Evolutionary conservation across 1,140 invertebrate species (phyloP), one percentile per base, ranked within the genome.

Genomic region (Conopomorpha cramerella): DNA sequence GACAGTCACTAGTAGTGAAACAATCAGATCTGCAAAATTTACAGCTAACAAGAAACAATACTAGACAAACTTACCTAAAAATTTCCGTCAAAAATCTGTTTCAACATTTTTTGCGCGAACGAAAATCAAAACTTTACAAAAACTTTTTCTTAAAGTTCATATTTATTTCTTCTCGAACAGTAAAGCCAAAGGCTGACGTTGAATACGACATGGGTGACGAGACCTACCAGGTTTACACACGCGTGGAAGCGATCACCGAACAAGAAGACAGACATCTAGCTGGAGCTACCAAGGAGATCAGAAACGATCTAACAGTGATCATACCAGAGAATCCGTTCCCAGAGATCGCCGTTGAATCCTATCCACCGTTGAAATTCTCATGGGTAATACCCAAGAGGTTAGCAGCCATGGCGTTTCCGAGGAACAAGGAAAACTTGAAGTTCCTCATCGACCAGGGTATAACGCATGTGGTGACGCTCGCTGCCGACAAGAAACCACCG

Each of bases 331-430:
- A 73, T 31, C 71, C 66, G 3, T 77, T 79, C 35, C 72, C 76
- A 10, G 76, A 78, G 34, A 72, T 72, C 38, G 65, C 62, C 51
- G 66, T 79, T 0, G 72, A 78, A 15, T 59, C 72, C 4, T 79
- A 79, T 38, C 77, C 80, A 11, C 83, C 84, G 0, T 77, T 80
- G 48, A 85, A 85, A 46, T 85, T 84, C 51, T 82, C 82, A 0
- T 85, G 84, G 84, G 67, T 85, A 7, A 77, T 83, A 15, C 70
- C 77, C 1, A 74, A 78, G 26, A 70, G 80, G 45, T 39, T 88
- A 14, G 84, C 84, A 12, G 84, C 81, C 0, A 84, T 85, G 78
- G 84, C 80, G 0, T 77, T 67, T 16, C 77, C 77, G 3, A 70
- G 74, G 17, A 68, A 71, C 37, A 59, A 64, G 36, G 74, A 79